Base-by-base conservation (phyloP, 2,797 vertebrate species). In the Petrocephalus sullivani region DNA sequence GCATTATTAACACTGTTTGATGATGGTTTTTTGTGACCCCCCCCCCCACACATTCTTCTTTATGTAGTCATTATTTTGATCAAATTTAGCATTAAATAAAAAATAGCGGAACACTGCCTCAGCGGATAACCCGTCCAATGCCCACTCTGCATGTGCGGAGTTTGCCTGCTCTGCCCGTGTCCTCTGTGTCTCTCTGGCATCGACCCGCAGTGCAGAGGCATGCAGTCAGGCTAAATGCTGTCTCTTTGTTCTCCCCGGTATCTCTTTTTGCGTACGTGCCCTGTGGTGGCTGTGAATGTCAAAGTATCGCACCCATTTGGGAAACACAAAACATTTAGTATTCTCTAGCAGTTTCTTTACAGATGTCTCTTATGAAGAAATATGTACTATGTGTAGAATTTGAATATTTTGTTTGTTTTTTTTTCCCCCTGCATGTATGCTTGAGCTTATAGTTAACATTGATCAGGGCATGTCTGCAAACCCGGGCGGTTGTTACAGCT, bases 401-500 rank as follows among this genome's bases (percentile, higher is more conserved):
- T 46, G 75, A 46, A n/a, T 78, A 16, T 41, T 78, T 78, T 12
- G 28, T 33, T 67, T 64, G n/a, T 75, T 41, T 75, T 41, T 41
- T 41, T 41, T 4, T 4, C 41, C 6, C 37, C 14, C 14, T 8
- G 6, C 37, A 78, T 78, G 0, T n/a, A 81, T 0, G 75, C 9
- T 81, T 81, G 37, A 81, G 16, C 86, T 91, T 90, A 90, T 86
- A 92, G 93, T 91, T 90, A 91, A 89, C 89, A 60, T 89, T 89
- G 71, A 92, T 93, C 90, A 90, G 87, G 90, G 89, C 89, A 89
- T 91, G 90, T 92, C 89, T 88, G 85, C 88, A 88, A 89, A 89
- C 91, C 92, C 93, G 88, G 75, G 86, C 89, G 89, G 81, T 89
- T 2, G 90, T 93, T 92, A 86, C 86, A 78, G 90, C 90, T 57